Percentiles rank a stretch among this genome's conserved stretches.
Evolutionary conservation across 2,888 invertebrate genomes (phyloP).

Genomic region (Nomada fucata): DNA sequence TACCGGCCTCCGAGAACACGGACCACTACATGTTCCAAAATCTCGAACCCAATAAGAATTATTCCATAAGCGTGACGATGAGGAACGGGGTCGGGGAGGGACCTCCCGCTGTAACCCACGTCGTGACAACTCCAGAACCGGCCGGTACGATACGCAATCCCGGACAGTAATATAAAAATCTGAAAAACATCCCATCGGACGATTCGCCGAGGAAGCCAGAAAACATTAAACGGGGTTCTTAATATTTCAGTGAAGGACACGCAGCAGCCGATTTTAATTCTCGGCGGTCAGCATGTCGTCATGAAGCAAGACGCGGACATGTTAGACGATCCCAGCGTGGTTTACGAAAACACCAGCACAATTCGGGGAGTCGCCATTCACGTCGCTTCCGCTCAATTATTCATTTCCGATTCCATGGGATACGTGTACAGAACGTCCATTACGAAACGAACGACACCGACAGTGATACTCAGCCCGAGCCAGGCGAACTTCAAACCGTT

Average conservation of each 20-base stretch:
- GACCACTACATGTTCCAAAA: conserved; percentile 91
- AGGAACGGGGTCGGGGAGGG: conserved; percentile 92
- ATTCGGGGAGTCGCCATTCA: conserved; percentile 91
- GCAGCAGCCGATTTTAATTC: conserved; percentile 89
- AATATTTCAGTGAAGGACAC: conserved; percentile 86
- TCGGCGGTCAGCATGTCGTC: conserved; percentile 89
- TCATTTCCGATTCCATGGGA: conserved; percentile 91
- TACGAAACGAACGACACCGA: conserved; percentile 70
- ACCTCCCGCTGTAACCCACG: conserved; percentile 87
- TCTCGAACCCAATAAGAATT: conserved; percentile 89
- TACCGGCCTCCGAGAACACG: conserved; percentile 88
- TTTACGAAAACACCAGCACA: conserved; percentile 87
- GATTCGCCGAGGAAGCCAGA: too few species aligned
- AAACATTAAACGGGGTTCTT: conserved; percentile 20
- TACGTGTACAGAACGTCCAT: conserved; percentile 86
- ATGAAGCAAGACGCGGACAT: conserved; percentile 89
- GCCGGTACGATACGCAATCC: conserved; percentile 84
- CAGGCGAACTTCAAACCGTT: conserved; percentile 88
- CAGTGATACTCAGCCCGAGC: conserved; percentile 86
- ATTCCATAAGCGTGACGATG: conserved; percentile 92
- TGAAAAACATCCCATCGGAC: neutral
- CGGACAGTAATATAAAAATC: too few species aligned
- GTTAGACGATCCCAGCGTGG: conserved; percentile 88
- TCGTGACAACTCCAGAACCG: conserved; percentile 89
- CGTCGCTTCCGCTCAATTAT: conserved; percentile 89